phyloP scores from a whole-genome alignment of 2,113 vertebrate species.

The Caranx ignobilis region DNA sequence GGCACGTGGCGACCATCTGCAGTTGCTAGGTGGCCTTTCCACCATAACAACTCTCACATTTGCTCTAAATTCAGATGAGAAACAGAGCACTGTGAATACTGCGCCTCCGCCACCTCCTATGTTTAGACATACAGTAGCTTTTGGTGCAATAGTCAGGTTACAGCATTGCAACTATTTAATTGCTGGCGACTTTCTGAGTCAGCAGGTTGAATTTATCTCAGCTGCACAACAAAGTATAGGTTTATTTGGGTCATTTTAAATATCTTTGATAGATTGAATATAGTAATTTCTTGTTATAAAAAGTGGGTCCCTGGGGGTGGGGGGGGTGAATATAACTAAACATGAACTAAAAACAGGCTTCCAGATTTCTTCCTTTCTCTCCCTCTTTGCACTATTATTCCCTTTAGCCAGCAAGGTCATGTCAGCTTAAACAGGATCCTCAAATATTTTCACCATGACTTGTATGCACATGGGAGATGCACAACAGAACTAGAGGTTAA shows the following conservation, averaged over 20 bases:
- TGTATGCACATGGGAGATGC: conserved; percentile 69
- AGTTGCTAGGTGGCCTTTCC: conserved; percentile 54
- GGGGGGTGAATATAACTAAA: conserved; percentile 16
- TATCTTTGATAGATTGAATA: not conserved
- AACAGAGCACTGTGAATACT: conserved; percentile 41
- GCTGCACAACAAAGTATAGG: not conserved
- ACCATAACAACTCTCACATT: conserved; percentile 46
- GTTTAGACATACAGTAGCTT: conserved; percentile 23
- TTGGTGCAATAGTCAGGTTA: not conserved
- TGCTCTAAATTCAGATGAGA: conserved; percentile 43
- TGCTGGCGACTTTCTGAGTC: not conserved
- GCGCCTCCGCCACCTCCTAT: not conserved
- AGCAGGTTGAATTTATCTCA: not conserved
- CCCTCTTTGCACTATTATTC: conserved; percentile 38
- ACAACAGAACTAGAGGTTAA: conserved; percentile 61
- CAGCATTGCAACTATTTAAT: conserved; percentile 1
- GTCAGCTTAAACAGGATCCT: conserved; percentile 68
- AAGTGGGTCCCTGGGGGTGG: not conserved
- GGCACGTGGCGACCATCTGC: conserved; percentile 71
- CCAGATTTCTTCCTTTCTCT: conserved; percentile 5
- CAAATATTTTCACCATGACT: conserved; percentile 73
- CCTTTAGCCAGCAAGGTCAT: conserved; percentile 51
- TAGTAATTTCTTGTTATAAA: not conserved
- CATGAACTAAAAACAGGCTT: conserved; percentile 41
- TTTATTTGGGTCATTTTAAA: conserved; percentile 10